These are phyloP conservation scores for Helicoverpa zea DNA, from an alignment of 1,140 invertebrate genomes.

Conservation along the genomic window DNA sequence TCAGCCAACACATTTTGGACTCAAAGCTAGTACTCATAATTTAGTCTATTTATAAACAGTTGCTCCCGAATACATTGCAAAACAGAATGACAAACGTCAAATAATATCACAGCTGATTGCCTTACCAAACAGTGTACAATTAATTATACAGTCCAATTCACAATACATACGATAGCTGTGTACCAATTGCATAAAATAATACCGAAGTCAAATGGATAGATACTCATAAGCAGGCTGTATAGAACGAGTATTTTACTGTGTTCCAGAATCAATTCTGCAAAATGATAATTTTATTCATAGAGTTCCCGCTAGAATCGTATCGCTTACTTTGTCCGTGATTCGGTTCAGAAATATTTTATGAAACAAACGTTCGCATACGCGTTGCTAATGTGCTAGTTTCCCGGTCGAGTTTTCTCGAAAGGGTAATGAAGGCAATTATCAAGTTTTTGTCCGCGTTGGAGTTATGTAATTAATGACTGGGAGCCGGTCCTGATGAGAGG, in stretches of 20 bases:
- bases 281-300: constrained; percentile 87
- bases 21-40: not conserved
- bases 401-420: constrained; percentile 32
- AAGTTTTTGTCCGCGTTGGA: constrained; percentile 44
- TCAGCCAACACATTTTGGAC: too few species aligned
- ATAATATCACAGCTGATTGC: constrained; percentile 28
- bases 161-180: constrained; percentile 36
- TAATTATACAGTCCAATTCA: constrained; percentile 47
- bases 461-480: constrained; percentile 40
- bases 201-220: constrained; percentile 50
- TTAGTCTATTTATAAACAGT: too few species aligned
- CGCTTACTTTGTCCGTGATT: constrained; percentile 85
- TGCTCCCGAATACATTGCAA: not conserved
- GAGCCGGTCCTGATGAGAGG: constrained; percentile 28
- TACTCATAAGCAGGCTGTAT: constrained; percentile 72
- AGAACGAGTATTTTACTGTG: constrained; percentile 81
- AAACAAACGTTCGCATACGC: constrained; percentile 62
- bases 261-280: constrained; percentile 85
- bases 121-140: constrained; percentile 28
- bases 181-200: constrained; percentile 57
- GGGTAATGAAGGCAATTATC: constrained; percentile 48
- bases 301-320: constrained; percentile 84
- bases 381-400: constrained; percentile 55
- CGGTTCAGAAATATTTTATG: constrained; percentile 83
- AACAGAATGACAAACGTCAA: not conserved